These are phyloP conservation scores for Strigamia crassipes DNA, from an alignment of 2,888 invertebrate genomes.

Conservation along the genomic window DNA sequence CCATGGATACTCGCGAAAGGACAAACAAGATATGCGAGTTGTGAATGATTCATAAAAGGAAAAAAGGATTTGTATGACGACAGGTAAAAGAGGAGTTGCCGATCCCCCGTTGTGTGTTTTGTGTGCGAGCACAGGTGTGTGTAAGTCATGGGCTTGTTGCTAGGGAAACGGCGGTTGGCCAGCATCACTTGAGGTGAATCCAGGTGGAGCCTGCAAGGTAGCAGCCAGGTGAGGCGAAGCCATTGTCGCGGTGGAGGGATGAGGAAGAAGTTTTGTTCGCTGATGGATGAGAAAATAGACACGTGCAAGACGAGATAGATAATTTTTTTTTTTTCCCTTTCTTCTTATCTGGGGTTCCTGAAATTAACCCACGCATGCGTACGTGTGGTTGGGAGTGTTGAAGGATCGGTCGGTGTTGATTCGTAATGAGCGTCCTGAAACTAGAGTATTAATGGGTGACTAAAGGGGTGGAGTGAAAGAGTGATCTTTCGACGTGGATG, in stretches of 20 bases:
- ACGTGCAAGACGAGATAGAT: constrained; percentile 25
- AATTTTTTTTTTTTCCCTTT: background rate
- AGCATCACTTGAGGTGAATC: constrained; percentile 47
- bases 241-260: constrained; percentile 33
- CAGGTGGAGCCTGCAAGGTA: constrained; percentile 46
- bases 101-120: constrained; percentile 38
- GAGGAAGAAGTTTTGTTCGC: constrained; percentile 24
- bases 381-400: background rate
- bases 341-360: background rate
- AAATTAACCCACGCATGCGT: constrained; percentile 15
- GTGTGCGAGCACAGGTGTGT: constrained; percentile 44
- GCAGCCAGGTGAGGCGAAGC: constrained; percentile 44
- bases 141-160: constrained; percentile 44
- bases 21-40: constrained; percentile 8
- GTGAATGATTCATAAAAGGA: constrained; percentile 19
- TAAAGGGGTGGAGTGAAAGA: constrained; percentile 20
- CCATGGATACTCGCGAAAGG: background rate
- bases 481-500: background rate
- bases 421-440: background rate
- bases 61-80: constrained; percentile 15
- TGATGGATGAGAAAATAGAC: constrained; percentile 34
- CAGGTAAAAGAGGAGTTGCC: constrained; percentile 37
- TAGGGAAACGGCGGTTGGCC: constrained; percentile 41
- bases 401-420: background rate
- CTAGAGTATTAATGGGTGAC: constrained; percentile 20